Evolutionary conservation across 2,113 vertebrate genomes (phyloP).

Genomic region (Laticauda laticaudata): DNA sequence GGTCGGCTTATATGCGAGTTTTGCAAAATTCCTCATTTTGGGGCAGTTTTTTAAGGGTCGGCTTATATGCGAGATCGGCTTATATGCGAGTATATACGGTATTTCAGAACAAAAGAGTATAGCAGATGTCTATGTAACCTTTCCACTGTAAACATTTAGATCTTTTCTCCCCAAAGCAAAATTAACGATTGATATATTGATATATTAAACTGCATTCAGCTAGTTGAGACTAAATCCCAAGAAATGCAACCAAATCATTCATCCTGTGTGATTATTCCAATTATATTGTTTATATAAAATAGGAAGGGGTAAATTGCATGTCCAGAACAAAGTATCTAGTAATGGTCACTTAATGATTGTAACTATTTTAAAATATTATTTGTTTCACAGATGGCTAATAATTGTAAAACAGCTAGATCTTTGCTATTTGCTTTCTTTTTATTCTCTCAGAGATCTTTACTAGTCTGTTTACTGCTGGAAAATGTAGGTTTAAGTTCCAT

Average conservation of each 20-base stretch:
- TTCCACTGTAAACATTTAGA: neutral
- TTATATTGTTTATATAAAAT: neutral
- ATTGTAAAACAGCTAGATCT: neutral
- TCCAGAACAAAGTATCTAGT: neutral
- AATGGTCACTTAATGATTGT: neutral
- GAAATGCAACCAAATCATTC: neutral
- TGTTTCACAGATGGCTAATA: neutral
- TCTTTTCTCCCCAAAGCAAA: neutral
- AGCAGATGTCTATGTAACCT: neutral
- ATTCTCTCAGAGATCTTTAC: neutral
- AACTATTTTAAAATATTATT: neutral
- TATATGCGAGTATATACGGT: no score
- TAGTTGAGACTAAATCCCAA: neutral
- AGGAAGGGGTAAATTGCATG: neutral
- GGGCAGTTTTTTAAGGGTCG: no score
- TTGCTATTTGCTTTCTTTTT: neutral
- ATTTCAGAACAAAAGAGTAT: neutral
- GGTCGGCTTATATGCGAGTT: no score
- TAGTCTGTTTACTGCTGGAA: neutral
- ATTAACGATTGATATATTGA: neutral
- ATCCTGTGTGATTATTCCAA: neutral
- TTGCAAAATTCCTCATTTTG: no score
- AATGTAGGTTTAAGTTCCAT: neutral
- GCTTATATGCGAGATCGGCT: no score
- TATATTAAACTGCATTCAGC: neutral